Evolutionary conservation across 2,797 vertebrate species (phyloP).

Genomic region (Amniataba percoides): DNA sequence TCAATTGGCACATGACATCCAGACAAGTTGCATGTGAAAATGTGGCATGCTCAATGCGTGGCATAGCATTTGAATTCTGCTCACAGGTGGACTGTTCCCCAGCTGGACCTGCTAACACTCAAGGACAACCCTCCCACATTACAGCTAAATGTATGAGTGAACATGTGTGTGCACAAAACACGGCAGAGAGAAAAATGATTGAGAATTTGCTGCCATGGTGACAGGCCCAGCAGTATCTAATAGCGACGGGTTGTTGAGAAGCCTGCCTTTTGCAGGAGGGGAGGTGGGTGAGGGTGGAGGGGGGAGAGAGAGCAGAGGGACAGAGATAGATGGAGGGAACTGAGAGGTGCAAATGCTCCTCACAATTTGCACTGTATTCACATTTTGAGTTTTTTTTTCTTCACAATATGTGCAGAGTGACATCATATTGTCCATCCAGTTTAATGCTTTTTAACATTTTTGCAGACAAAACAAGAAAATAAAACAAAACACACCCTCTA

Average conservation of each 20-base stretch:
- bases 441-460: neutral
- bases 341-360: constrained; percentile 30
- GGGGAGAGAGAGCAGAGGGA: constrained; percentile 34
- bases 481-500: neutral
- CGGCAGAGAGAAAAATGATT: constrained; percentile 76
- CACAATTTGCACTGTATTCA: constrained; percentile 35
- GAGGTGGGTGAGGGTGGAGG: constrained; percentile 50
- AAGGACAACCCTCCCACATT: constrained; percentile 66
- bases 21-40: constrained; percentile 24
- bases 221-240: constrained; percentile 86
- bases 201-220: constrained; percentile 87
- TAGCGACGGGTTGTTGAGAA: constrained; percentile 83
- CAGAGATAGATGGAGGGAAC: constrained; percentile 37
- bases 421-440: neutral
- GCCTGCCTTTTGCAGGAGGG: constrained; percentile 67
- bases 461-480: neutral
- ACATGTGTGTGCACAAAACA: constrained; percentile 42
- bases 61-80: constrained; percentile 64
- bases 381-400: constrained; percentile 9
- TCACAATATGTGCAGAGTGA: neutral
- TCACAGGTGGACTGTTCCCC: constrained; percentile 70
- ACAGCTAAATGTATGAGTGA: constrained; percentile 45
- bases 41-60: neutral
- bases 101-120: constrained; percentile 66
- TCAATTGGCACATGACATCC: neutral